These are phyloP conservation scores for Drosophila nigritarsus DNA, from an alignment of 2,888 invertebrate genomes.

Conservation along the genomic window DNA sequence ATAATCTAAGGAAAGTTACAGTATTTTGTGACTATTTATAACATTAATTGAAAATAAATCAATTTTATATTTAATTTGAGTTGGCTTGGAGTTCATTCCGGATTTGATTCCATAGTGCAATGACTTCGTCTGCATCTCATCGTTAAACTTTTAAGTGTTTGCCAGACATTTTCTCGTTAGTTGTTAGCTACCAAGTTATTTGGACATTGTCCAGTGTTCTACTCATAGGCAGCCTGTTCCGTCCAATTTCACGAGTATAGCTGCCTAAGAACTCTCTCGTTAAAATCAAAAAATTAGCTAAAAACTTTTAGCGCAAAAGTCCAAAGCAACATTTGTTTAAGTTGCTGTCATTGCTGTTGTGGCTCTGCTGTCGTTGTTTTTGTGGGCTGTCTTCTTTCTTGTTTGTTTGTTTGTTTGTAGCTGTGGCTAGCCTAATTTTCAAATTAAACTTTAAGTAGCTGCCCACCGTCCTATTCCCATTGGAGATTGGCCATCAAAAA, in stretches of 20 bases:
- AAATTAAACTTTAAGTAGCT: constrained; percentile 73
- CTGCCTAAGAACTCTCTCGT: constrained; percentile 67
- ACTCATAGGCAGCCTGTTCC: constrained; percentile 31
- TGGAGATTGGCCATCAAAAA: constrained; percentile 36
- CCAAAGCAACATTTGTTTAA: constrained; percentile 70
- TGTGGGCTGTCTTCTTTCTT: constrained; percentile 19
- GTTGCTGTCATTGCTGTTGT: constrained; percentile 50
- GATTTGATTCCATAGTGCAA: constrained; percentile 35
- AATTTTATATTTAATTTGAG: background rate
- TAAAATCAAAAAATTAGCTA: constrained; percentile 75
- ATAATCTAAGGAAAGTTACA: fast-evolving
- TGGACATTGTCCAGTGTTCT: constrained; percentile 64
- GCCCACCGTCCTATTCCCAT: constrained; percentile 28
- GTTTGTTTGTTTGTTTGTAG: constrained; percentile 47
- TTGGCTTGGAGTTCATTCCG: background rate
- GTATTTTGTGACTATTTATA: background rate
- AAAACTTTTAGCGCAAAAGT: constrained; percentile 67
- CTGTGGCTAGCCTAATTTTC: constrained; percentile 54
- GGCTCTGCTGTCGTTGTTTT: constrained; percentile 21
- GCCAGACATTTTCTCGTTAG: constrained; percentile 78
- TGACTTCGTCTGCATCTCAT: constrained; percentile 58
- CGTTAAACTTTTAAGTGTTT: constrained; percentile 79
- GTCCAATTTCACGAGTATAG: constrained; percentile 12
- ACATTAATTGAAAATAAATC: background rate
- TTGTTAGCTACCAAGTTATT: constrained; percentile 71